phyloP scores from a whole-genome alignment of 2,888 invertebrate species.

The Cremastinae sp. region DNA sequence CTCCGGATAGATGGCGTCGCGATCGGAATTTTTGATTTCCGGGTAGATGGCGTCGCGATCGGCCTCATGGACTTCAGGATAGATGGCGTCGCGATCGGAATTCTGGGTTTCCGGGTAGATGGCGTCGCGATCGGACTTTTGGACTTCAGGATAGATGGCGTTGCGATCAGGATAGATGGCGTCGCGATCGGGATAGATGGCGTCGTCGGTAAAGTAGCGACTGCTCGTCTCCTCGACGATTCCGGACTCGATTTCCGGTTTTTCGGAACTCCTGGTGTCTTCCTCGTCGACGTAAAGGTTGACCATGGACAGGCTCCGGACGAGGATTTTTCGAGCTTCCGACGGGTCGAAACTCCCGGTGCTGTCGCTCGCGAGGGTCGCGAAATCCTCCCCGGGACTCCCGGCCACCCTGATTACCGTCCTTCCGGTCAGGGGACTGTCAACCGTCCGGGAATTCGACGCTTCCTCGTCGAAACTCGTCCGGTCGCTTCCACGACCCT shows the following conservation, averaged over 20 bases:
- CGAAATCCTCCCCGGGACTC: conserved; percentile 23
- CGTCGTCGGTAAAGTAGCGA: neutral
- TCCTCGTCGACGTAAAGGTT: neutral
- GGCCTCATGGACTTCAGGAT: too few relatives aligned
- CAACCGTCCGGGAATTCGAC: neutral
- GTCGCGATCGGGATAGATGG: too few relatives aligned
- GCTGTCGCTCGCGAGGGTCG: neutral
- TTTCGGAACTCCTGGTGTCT: neutral
- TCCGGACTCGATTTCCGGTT: neutral
- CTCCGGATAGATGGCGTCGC: too few relatives aligned
- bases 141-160: too few relatives aligned
- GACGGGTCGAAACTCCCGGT: neutral
- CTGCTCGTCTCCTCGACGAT: neutral
- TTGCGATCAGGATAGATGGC: too few relatives aligned
- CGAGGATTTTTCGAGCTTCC: conserved; percentile 58
- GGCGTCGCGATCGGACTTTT: too few relatives aligned
- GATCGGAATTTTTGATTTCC: too few relatives aligned
- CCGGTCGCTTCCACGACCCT: conserved; percentile 47
- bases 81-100: too few relatives aligned
- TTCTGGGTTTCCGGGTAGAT: too few relatives aligned
- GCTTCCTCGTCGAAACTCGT: conserved; percentile 11
- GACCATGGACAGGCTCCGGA: conserved; percentile 22
- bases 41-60: too few relatives aligned
- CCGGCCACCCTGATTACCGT: conserved; percentile 51
- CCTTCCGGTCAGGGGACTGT: conserved; percentile 60